Evolutionary conservation across 2,888 invertebrate species (phyloP), one percentile per base, ranked within the genome.

Genomic region (Lasioglossum morio): DNA sequence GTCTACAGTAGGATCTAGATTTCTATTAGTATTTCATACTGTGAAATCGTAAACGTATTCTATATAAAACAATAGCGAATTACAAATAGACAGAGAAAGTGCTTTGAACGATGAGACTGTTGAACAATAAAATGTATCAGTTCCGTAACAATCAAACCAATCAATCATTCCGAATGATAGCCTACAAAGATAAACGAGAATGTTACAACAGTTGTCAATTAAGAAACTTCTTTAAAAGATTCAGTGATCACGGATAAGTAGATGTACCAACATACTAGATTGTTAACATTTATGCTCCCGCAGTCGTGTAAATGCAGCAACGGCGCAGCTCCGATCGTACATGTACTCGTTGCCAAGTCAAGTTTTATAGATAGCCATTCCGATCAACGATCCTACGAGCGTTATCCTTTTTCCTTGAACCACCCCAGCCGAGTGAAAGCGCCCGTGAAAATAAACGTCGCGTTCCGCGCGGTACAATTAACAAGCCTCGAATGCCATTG

Each of bases 351-450:
- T 23, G 23, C 34, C 34, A 66, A 66, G 16, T 4, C 66, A 30
- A 66, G 66, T 66, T 63, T 66, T n/a, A 30, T 34, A 30, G 19
- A 16, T 19, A 19, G 66, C 37, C n/a, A 7, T 23, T 37, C 40
- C 69, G 53, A 53, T 53, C 53, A 23, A 69, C 66, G 66, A 34
- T 66, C 66, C 34, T 8, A 37, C 66, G 34, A 69, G 4, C 34
- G 66, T 19, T 37, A 69, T 34, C 40, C 23, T 69, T 69, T 69
- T 69, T 37, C 66, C 40, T 69, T 69, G 40, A 69, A 40, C 69
- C 23, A 40, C 40, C 69, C 40, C 69, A 19, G 34, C 8, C 60
- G 7, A 30, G 77, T 74, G 80, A 80, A 84, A 85, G 84, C 46
- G 70, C 48, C 53, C 8, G 48, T 16, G 27, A 66, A 46, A 75